Evolutionary conservation across 1,140 invertebrate genomes (phyloP), one percentile per base, ranked within the genome.

Genomic region (Tyrophagus putrescentiae): DNA sequence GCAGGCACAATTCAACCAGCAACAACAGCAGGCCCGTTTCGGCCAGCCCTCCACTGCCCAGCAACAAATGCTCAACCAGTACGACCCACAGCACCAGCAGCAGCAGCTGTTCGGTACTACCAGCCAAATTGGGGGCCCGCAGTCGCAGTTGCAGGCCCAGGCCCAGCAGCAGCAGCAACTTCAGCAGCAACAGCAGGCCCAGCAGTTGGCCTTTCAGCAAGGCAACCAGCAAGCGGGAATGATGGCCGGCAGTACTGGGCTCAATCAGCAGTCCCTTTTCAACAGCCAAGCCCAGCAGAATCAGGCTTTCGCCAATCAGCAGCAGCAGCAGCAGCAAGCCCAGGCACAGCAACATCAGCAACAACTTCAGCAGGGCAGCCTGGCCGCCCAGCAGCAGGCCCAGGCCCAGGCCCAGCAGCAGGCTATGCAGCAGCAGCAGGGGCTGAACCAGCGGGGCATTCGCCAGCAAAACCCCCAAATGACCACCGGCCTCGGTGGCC

Each of bases 41-140:
- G 45, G 7, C 18, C 45, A 48, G 45, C 45, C 45, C n/a, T n/a
- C n/a, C n/a, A 50, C 45, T 21, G 18, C 21, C 18, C 50, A 53
- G 50, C 50, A 53, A n/a, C 50, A 53, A 53, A 18, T 53, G 5
- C 27, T 45, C n/a, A n/a, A n/a, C n/a, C n/a, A n/a, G n/a, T n/a
- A n/a, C n/a, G n/a, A n/a, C n/a, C n/a, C n/a, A n/a, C n/a, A n/a
- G n/a, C n/a, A n/a, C n/a, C n/a, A n/a, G n/a, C n/a, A n/a, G n/a
- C n/a, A n/a, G n/a, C n/a, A n/a, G n/a, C n/a, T n/a, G n/a, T n/a
- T n/a, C n/a, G n/a, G n/a, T n/a, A n/a, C n/a, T n/a, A n/a, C n/a
- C n/a, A n/a, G n/a, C n/a, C n/a, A n/a, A n/a, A n/a, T n/a, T n/a
- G n/a, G n/a, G n/a, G n/a, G n/a, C n/a, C n/a, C n/a, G n/a, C n/a